Base-by-base conservation (phyloP, 1,140 invertebrate species). In the Bilobella aurantiaca region DNA sequence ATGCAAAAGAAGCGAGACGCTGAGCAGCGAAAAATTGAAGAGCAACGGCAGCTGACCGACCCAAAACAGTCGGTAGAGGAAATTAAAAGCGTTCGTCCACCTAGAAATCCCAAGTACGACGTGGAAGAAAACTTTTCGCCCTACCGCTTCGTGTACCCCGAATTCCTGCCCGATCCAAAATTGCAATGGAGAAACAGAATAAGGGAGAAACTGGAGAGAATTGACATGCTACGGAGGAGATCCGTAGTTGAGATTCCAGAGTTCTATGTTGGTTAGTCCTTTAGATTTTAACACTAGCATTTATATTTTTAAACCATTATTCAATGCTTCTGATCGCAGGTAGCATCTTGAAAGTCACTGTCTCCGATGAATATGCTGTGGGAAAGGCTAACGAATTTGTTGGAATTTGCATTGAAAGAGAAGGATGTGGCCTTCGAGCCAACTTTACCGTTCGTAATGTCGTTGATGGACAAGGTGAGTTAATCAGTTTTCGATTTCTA, bases 331-430 rank as follows among this genome's bases (percentile, higher is more conserved):
- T 71, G 63, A 73, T 56, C 77, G 81, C 74, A 88, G 90, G 95
- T 56, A 91, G 89, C 25, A 87, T 98, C 66, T 73, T 99, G 75
- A 89, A 92, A 56, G 93, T 99, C 0, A 90, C 87, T n/a, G 85
- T 88, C 63, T 86, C 92, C 0, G 95, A 98, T 79, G 82, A 80
- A 46, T 89, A 96, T 82, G 84, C 91, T 34, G 85, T 87, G 18
- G 87, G 85, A 37, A 97, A 97, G 79, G 79, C 79, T 0, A 93
- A 86, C 74, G 82, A 85, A 75, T 99, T 99, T 83, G 87, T 99
- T 62, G 96, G 97, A 2, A 96, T 99, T 74, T 99, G 96, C 75
- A 98, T 98, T 73, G 79, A 90, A 64, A 79, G 93, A 72, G 81
- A 81, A 65, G 86, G 86, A 1, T 82, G 82, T 76, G 96, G 95